phyloP scores from a whole-genome alignment of 1,140 invertebrate species.

The Pentalonia nigronervosa region DNA sequence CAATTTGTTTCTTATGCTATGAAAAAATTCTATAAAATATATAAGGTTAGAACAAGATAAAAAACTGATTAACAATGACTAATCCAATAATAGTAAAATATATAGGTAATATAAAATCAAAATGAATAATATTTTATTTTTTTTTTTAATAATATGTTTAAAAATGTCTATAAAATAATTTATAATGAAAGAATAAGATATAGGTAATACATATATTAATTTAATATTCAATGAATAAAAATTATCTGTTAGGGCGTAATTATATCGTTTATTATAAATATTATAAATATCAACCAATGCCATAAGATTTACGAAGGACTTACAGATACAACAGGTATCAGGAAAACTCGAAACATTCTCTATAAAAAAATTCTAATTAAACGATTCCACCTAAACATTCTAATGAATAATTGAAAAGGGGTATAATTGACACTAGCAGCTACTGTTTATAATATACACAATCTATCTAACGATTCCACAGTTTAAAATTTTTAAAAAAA shows the following conservation, averaged over 20 bases:
- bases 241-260: not conserved
- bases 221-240: not conserved
- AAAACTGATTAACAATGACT: not conserved
- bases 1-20: not conserved
- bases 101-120: not conserved
- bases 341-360: too few relatives aligned
- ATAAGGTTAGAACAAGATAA: not conserved
- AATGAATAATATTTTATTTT: not conserved
- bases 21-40: not conserved
- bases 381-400: too few relatives aligned
- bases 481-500: not conserved
- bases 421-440: not conserved
- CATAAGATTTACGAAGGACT: not conserved
- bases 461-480: not conserved
- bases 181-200: not conserved
- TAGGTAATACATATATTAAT: not conserved
- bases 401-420: too few relatives aligned
- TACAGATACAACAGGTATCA: not conserved
- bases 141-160: not conserved
- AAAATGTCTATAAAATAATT: not conserved
- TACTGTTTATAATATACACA: not conserved
- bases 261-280: not conserved
- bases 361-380: too few relatives aligned
- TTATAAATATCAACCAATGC: not conserved
- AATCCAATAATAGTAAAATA: not conserved